Percentiles rank a stretch among this genome's conserved stretches.
phyloP scores from a whole-genome alignment of 2,888 invertebrate species.

The Odontocerum albicorne region DNA sequence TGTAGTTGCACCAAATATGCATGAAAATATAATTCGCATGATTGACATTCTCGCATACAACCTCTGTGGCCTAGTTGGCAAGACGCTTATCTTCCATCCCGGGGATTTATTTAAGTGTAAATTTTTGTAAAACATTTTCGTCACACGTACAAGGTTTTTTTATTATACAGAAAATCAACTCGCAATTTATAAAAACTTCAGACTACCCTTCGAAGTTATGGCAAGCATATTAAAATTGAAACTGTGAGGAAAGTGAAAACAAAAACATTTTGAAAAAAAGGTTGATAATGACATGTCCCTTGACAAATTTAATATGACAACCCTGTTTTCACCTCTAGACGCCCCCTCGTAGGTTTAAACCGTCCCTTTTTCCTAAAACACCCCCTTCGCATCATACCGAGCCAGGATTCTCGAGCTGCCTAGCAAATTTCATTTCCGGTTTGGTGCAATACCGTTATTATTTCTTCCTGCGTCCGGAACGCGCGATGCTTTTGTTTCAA shows the following conservation, averaged over 20 bases:
- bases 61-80: too few species aligned
- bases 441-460: constrained; percentile 28
- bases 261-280: neutral
- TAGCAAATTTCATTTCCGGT: constrained; percentile 35
- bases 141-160: too few species aligned
- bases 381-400: neutral
- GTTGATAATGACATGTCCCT: neutral
- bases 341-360: neutral
- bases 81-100: too few species aligned
- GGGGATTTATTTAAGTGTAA: too few species aligned
- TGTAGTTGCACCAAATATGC: neutral
- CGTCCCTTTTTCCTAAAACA: neutral
- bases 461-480: constrained; percentile 30
- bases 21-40: too few species aligned
- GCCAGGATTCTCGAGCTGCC: constrained; percentile 8
- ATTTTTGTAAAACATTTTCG: too few species aligned
- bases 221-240: too few species aligned
- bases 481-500: constrained; percentile 27
- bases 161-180: too few species aligned
- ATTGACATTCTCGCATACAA: too few species aligned
- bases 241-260: neutral
- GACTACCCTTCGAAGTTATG: too few species aligned
- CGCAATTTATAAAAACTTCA: too few species aligned
- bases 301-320: neutral
- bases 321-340: constrained; percentile 1